These are phyloP conservation scores for Enteromius paludinosus DNA, from an alignment of 2,797 vertebrate genomes.

Conservation along the genomic window DNA sequence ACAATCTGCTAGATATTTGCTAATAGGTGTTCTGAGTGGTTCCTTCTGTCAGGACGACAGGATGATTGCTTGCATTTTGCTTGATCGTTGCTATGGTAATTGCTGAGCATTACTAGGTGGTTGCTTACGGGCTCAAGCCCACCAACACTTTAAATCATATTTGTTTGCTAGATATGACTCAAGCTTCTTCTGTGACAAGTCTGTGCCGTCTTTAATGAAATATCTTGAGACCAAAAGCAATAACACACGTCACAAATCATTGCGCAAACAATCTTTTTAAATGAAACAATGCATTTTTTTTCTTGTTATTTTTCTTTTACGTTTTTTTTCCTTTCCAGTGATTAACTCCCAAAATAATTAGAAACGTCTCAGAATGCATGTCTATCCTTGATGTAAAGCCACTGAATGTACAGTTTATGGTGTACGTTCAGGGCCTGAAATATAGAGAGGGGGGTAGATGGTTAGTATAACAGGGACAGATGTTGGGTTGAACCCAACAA, in stretches of 20 bases:
- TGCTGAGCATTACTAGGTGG: neutral
- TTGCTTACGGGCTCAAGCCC: neutral
- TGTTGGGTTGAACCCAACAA: conserved; percentile 65
- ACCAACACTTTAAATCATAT: neutral
- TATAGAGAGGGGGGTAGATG: conserved; percentile 23
- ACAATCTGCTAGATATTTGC: neutral
- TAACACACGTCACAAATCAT: neutral
- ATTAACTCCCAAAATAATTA: neutral
- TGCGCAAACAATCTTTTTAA: neutral
- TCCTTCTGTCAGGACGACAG: neutral
- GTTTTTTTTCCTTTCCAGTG: neutral
- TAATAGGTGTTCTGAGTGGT: neutral
- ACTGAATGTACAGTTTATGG: conserved; percentile 17
- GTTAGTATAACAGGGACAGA: conserved; percentile 52
- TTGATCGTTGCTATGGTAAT: neutral
- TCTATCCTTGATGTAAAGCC: conserved; percentile 7
- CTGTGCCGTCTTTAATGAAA: neutral
- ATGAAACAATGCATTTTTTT: neutral
- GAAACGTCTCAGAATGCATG: neutral
- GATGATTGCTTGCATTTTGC: conserved; percentile 9
- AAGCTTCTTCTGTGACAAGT: neutral
- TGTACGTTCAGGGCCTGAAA: neutral
- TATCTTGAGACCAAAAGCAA: neutral
- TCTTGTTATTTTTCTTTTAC: neutral
- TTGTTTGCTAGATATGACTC: neutral